Base-by-base conservation (phyloP, 2,797 vertebrate genomes). In the Pyrocephalus nanus region DNA sequence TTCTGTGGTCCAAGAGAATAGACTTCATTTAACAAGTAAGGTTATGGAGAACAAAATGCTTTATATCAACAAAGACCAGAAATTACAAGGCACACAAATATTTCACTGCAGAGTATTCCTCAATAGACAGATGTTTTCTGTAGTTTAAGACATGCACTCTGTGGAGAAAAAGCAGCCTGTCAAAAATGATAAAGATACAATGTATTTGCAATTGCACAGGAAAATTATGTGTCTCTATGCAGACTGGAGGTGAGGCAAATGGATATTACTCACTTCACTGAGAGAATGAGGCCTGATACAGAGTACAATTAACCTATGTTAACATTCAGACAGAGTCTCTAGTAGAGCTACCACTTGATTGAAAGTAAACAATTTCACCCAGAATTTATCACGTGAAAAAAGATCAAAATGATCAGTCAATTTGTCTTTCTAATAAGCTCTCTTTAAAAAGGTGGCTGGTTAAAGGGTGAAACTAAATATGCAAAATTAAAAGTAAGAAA, bases 401-500 rank as follows among this genome's bases (percentile, higher is more conserved):
- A 51, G n/a, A 66, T 34, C 80, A 57, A 91, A 83, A 84, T 62
- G 26, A 90, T 77, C 43, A 57, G 34, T 71, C 38, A 87, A 27
- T 77, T 45, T 58, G 40, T 17, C 38, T 15, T 42, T 55, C 40
- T 90, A 81, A 79, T 42, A 38, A 87, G 13, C 23, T 78, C 9
- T 58, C 30, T 70, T 73, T 73, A 70, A 85, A 77, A 76, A 4
- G 11, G 9, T 1, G 4, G 13, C 25, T 88, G 14, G 58, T 86
- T 94, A 94, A 90, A 84, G 38, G 22, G 10, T 88, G 34, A 86
- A 90, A 86, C 88, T 70, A 90, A 86, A 93, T 55, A 92, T n/a
- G 14, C 18, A 60, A 79, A 82, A 32, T 70, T 69, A 72, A 75
- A 81, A 88, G 65, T 29, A 62, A 86, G 62, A 94, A 78, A 81